phyloP scores from a whole-genome alignment of 92 coral and sea anemone genomes.

The Muricea muricata region DNA sequence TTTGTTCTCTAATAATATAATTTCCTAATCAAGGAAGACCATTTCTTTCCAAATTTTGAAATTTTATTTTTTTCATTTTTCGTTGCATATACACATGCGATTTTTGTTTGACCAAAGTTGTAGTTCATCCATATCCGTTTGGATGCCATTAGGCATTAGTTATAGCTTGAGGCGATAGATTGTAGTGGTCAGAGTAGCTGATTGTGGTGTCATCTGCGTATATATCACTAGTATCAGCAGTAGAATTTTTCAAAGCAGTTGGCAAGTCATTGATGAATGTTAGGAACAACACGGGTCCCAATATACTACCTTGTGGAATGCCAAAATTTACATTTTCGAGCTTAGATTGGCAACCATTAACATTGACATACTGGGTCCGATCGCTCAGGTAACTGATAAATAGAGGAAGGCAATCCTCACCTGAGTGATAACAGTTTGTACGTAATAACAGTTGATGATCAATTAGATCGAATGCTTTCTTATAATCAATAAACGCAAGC shows the following conservation, averaged over 20 bases:
- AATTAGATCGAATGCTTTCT: neutral
- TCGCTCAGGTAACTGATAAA: slow-evolving; percentile 24
- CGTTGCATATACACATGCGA: too few species aligned
- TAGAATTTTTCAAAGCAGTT: neutral
- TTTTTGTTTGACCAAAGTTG: neutral
- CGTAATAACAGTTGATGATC: neutral
- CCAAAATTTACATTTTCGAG: too few species aligned
- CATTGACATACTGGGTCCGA: slow-evolving; percentile 33
- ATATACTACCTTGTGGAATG: too few species aligned
- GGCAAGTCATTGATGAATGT: too few species aligned
- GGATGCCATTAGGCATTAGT: too few species aligned
- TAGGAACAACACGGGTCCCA: neutral
- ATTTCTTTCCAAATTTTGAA: too few species aligned
- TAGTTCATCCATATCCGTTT: too few species aligned
- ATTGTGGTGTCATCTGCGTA: neutral
- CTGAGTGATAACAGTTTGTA: neutral
- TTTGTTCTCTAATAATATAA: too few species aligned
- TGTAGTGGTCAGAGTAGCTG: too few species aligned
- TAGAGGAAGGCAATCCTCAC: slow-evolving; percentile 5
- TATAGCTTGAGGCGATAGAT: neutral
- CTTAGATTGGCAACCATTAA: slow-evolving; percentile 21
- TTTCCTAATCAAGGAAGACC: too few species aligned
- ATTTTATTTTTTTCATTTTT: too few species aligned
- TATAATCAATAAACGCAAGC: neutral
- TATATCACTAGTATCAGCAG: neutral